Evolutionary conservation across 2,797 vertebrate species (phyloP).

Genomic region (Intellagama lesueurii): DNA sequence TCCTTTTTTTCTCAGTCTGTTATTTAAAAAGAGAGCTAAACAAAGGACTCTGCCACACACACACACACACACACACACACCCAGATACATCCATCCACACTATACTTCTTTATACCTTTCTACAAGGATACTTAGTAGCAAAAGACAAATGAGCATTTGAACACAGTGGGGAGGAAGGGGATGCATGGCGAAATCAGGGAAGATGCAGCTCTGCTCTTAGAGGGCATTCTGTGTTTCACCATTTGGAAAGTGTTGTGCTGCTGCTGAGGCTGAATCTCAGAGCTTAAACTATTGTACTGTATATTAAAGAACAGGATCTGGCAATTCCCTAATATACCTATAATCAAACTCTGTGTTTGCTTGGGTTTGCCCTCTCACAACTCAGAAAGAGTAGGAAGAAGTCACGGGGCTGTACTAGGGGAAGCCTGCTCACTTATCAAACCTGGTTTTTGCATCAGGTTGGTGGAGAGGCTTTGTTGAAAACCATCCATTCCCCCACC

Average conservation of each 20-base stretch:
- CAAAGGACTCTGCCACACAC: conserved; percentile 64
- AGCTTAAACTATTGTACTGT: not conserved
- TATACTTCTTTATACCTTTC: conserved; percentile 44
- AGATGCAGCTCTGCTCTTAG: not conserved
- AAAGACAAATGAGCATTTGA: conserved; percentile 49
- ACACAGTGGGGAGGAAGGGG: conserved; percentile 18
- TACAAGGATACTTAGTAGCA: conserved; percentile 60
- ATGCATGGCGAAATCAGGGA: not conserved
- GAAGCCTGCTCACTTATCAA: not conserved
- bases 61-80: not conserved
- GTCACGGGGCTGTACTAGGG: too few relatives aligned
- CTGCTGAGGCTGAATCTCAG: not conserved
- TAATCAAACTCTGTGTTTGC: not conserved
- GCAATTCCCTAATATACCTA: not conserved
- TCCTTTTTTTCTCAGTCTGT: conserved; percentile 74
- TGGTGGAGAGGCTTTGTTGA: not conserved
- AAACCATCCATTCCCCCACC: not conserved
- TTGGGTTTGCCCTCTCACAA: not conserved
- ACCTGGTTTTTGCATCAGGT: not conserved
- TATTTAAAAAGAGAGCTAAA: conserved; percentile 76
- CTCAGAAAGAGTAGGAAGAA: not conserved
- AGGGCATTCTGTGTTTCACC: not conserved
- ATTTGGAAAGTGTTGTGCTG: not conserved
- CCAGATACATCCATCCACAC: not conserved
- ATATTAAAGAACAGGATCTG: not conserved